phyloP scores from a whole-genome alignment of 2,888 invertebrate species.

The Bimastos eiseni region DNA sequence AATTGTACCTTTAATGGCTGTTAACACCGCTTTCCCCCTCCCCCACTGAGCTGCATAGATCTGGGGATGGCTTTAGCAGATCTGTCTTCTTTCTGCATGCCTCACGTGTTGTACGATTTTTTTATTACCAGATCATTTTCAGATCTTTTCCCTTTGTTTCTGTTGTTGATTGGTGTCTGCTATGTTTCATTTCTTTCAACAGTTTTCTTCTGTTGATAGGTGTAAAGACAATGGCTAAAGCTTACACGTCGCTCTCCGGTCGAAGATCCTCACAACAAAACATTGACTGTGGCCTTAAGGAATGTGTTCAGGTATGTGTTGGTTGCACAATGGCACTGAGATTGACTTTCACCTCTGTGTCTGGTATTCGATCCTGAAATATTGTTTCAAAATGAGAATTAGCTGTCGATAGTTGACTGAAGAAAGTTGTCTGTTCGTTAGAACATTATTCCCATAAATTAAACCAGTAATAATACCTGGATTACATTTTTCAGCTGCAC shows the following conservation, averaged over 20 bases:
- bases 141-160: too few relatives aligned
- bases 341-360: background rate
- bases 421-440: background rate
- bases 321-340: background rate
- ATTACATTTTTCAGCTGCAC: too few relatives aligned
- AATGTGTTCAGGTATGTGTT: constrained; percentile 63
- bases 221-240: constrained; percentile 64
- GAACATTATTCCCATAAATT: too few relatives aligned
- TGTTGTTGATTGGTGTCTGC: background rate
- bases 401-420: background rate
- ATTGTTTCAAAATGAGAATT: background rate
- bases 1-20: too few relatives aligned
- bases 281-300: constrained; percentile 63
- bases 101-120: too few relatives aligned
- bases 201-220: constrained; percentile 47
- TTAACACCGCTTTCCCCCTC: too few relatives aligned
- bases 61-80: too few relatives aligned
- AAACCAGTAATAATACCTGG: too few relatives aligned
- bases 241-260: constrained; percentile 63
- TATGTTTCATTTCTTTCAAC: background rate
- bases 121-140: background rate
- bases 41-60: too few relatives aligned
- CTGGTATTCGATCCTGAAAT: background rate
- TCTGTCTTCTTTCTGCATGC: too few relatives aligned
- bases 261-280: constrained; percentile 34